Percentiles rank a stretch among this genome's conserved stretches.
phyloP scores from a whole-genome alignment of 2,113 vertebrate genomes.

The Triplophysa siluroides region DNA sequence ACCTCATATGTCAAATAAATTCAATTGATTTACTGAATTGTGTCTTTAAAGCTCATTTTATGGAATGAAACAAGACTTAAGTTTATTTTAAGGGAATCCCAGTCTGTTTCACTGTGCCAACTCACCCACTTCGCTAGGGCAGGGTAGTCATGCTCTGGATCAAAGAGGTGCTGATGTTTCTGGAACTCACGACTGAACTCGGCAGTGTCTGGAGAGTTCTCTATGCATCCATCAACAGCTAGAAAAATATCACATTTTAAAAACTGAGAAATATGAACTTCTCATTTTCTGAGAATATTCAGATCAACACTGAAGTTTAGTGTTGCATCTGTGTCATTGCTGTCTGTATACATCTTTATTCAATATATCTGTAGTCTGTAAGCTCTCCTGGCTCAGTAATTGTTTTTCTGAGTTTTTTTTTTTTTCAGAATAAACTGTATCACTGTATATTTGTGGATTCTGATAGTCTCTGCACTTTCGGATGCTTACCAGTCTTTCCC shows the following conservation, averaged over 20 bases:
- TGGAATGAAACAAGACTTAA: not conserved
- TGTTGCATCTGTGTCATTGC: not conserved
- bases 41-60: not conserved
- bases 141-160: slow-evolving; percentile 93
- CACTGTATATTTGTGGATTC: not conserved
- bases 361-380: too few species aligned
- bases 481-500: slow-evolving; percentile 86
- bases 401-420: not conserved
- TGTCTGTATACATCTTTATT: not conserved
- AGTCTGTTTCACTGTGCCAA: slow-evolving; percentile 45
- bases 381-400: too few species aligned
- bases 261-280: not conserved
- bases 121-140: slow-evolving; percentile 91
- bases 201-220: slow-evolving; percentile 93
- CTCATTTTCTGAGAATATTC: not conserved
- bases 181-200: slow-evolving; percentile 97
- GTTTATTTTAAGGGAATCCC: not conserved
- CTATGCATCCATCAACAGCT: slow-evolving; percentile 90
- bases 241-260: slow-evolving; percentile 5
- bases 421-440: not conserved
- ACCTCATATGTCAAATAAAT: not conserved
- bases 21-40: not conserved
- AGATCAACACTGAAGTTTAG: not conserved
- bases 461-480: not conserved
- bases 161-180: slow-evolving; percentile 91